These are phyloP conservation scores for Dicerorhinus sumatrensis DNA, from an alignment of 2,113 vertebrate species.

Conservation along the genomic window DNA sequence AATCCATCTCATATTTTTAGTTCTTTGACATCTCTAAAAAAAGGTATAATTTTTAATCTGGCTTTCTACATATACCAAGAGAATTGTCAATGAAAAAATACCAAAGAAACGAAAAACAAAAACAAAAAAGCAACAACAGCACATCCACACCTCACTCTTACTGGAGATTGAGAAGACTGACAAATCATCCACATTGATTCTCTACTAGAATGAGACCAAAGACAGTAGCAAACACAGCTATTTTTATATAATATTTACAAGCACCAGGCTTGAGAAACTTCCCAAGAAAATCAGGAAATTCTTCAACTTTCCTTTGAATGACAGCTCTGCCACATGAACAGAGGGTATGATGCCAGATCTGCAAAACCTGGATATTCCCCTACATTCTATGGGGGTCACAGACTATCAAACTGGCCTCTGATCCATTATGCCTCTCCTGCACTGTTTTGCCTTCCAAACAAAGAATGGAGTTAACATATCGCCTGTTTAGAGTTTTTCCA, in stretches of 20 bases:
- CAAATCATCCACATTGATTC: background rate
- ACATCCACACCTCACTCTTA: background rate
- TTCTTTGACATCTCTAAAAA: conserved; percentile 30
- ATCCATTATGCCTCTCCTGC: background rate
- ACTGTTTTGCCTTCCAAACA: background rate
- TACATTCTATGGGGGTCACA: background rate
- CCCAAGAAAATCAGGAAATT: background rate
- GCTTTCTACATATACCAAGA: background rate
- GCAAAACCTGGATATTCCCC: background rate
- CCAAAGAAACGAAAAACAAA: background rate
- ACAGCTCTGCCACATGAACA: background rate
- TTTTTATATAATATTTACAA: background rate
- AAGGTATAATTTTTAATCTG: background rate
- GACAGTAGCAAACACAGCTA: background rate
- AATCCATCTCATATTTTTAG: background rate
- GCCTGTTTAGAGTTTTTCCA: background rate
- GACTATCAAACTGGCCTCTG: background rate
- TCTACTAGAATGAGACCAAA: background rate
- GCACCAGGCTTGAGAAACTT: background rate
- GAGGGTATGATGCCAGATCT: background rate
- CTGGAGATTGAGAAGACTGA: background rate
- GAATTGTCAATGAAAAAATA: background rate
- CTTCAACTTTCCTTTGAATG: background rate
- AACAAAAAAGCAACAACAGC: background rate
- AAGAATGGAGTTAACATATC: background rate